These are phyloP conservation scores for Syrmaticus mikado DNA, from an alignment of 2,113 vertebrate genomes.

Conservation along the genomic window DNA sequence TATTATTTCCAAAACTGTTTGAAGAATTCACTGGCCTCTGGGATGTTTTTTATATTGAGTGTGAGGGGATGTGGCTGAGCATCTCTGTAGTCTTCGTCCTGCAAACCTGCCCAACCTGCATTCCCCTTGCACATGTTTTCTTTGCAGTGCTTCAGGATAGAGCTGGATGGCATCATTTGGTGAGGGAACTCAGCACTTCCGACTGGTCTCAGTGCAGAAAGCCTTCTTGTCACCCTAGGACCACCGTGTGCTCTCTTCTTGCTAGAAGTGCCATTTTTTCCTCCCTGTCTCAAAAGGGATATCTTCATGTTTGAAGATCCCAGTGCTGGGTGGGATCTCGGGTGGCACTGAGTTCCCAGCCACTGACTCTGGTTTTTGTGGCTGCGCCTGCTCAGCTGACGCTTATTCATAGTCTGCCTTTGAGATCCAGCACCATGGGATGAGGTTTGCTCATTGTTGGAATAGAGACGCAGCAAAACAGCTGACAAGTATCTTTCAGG, in stretches of 20 bases:
- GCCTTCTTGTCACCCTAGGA: neutral
- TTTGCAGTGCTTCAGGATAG: fast-evolving
- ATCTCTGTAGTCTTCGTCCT: neutral
- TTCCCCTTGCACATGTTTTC: neutral
- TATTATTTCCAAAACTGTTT: neutral
- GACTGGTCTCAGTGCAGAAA: neutral
- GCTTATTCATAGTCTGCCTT: neutral
- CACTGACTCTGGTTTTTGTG: conserved; percentile 8
- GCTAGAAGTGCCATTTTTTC: conserved; percentile 23
- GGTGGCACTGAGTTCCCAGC: neutral
- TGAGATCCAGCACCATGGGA: neutral
- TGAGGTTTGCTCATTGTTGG: neutral
- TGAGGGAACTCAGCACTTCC: neutral
- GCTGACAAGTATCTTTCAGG: conserved; percentile 9
- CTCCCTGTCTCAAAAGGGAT: neutral
- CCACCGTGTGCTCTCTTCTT: neutral
- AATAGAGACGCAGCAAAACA: conserved; percentile 9
- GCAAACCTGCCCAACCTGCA: neutral
- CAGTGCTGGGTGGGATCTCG: neutral
- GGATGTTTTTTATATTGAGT: neutral
- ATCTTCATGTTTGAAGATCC: neutral
- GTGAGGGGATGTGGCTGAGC: neutral
- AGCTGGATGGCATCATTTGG: neutral
- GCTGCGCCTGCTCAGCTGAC: neutral
- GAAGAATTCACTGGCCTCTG: neutral